Evolutionary conservation across 1,140 invertebrate genomes (phyloP).

Genomic region (Lysiphlebus fabarum): DNA sequence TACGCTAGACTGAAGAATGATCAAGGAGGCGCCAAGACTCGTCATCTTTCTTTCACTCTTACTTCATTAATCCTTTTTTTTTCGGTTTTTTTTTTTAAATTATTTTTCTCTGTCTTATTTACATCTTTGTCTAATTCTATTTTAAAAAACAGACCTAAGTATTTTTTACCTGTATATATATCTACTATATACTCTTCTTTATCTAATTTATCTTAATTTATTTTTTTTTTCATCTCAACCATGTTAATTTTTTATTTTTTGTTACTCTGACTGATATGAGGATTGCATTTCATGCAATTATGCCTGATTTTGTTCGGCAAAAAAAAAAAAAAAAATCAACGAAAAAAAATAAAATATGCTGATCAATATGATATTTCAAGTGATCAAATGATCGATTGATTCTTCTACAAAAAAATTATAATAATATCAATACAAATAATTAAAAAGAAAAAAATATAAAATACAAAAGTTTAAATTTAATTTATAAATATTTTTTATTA

Average conservation of each 20-base stretch:
- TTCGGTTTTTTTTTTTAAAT: slow-evolving; percentile 18
- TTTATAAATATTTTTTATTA: no score
- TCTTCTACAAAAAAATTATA: not conserved
- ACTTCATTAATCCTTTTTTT: slow-evolving; percentile 20
- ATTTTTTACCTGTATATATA: not conserved
- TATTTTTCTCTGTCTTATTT: slow-evolving; percentile 15
- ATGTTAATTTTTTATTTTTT: slow-evolving; percentile 6
- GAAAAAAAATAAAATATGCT: slow-evolving; percentile 12
- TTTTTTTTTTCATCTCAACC: slow-evolving; percentile 14
- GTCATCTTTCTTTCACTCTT: slow-evolving; percentile 28
- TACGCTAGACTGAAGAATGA: slow-evolving; percentile 54
- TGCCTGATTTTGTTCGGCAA: slow-evolving; percentile 23
- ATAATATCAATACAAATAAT: slow-evolving; percentile 1
- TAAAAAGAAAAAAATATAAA: slow-evolving; percentile 4
- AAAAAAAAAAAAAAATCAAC: slow-evolving; percentile 9
- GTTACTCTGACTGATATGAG: slow-evolving; percentile 27
- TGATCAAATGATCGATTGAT: slow-evolving; percentile 21
- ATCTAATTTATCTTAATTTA: slow-evolving; percentile 23
- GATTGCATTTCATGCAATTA: slow-evolving; percentile 45
- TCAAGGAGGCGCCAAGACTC: slow-evolving; percentile 45
- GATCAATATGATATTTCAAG: slow-evolving; percentile 20
- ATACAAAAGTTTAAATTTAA: no score
- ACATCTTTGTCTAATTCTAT: not conserved
- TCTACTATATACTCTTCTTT: no score
- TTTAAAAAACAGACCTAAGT: no score